phyloP scores from a whole-genome alignment of 2,888 invertebrate species.

The Dinocampus coccinellae region DNA sequence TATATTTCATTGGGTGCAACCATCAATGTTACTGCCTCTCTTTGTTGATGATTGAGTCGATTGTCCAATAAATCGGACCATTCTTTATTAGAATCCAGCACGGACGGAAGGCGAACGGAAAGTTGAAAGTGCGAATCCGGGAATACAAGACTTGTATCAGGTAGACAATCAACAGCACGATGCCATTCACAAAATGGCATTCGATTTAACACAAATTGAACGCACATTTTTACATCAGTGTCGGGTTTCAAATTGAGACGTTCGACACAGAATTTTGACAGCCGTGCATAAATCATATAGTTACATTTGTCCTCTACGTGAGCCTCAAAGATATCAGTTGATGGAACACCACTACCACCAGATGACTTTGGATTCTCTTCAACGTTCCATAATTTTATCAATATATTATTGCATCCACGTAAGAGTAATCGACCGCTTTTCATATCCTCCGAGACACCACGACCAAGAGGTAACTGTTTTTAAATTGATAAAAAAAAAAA shows the following conservation, averaged over 20 bases:
- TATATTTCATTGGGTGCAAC: slow-evolving; percentile 76
- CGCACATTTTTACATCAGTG: slow-evolving; percentile 77
- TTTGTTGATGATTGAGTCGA: slow-evolving; percentile 82
- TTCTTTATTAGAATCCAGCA: slow-evolving; percentile 41
- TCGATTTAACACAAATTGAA: slow-evolving; percentile 86
- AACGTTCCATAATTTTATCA: slow-evolving; percentile 66
- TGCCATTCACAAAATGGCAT: slow-evolving; percentile 89
- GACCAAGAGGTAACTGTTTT: slow-evolving; percentile 74
- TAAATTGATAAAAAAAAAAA: slow-evolving; percentile 6
- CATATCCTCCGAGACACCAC: slow-evolving; percentile 85
- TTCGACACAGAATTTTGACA: slow-evolving; percentile 77
- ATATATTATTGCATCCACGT: slow-evolving; percentile 81
- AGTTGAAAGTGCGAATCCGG: slow-evolving; percentile 67
- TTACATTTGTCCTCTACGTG: slow-evolving; percentile 85
- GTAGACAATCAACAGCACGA: slow-evolving; percentile 82
- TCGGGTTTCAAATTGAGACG: slow-evolving; percentile 76
- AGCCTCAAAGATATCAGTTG: slow-evolving; percentile 74
- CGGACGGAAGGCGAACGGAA: slow-evolving; percentile 39
- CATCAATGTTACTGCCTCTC: slow-evolving; percentile 83
- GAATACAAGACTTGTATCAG: slow-evolving; percentile 79
- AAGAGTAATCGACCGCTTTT: slow-evolving; percentile 84
- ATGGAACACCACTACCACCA: slow-evolving; percentile 20
- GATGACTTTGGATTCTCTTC: slow-evolving; percentile 21
- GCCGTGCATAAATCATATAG: slow-evolving; percentile 80
- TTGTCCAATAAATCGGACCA: slow-evolving; percentile 77